phyloP scores from a whole-genome alignment of 2,888 invertebrate species.

The Synanthedon vespiformis region DNA sequence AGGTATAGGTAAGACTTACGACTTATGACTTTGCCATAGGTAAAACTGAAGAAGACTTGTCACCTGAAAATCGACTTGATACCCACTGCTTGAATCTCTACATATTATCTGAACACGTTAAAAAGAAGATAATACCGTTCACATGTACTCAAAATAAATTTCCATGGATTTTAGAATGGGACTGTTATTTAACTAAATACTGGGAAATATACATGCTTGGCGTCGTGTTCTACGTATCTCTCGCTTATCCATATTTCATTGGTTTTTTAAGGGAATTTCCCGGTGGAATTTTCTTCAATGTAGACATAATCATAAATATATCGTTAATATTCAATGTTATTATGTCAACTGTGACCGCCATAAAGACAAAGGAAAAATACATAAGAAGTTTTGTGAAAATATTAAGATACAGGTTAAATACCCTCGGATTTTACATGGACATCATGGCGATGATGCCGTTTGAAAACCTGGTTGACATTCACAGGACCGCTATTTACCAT shows the following conservation, averaged over 20 bases:
- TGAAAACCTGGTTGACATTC: conserved; percentile 57
- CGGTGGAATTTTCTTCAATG: conserved; percentile 37
- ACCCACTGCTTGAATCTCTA: conserved; percentile 54
- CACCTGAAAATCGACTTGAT: conserved; percentile 42
- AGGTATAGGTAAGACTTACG: not conserved
- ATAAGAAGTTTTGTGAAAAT: conserved; percentile 43
- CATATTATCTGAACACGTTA: conserved; percentile 55
- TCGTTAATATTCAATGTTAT: conserved; percentile 51
- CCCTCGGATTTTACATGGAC: conserved; percentile 63
- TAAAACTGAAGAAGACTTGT: conserved; percentile 33
- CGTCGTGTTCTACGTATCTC: conserved; percentile 47
- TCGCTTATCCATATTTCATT: conserved; percentile 61
- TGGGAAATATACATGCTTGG: conserved; percentile 60
- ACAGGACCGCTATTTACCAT: conserved; percentile 34
- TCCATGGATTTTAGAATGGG: conserved; percentile 60
- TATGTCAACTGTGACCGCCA: conserved; percentile 53
- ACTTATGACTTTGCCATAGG: conserved; percentile 20
- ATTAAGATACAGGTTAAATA: conserved; percentile 48
- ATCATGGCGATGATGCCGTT: conserved; percentile 58
- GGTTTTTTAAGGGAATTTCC: conserved; percentile 51
- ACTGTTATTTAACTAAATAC: conserved; percentile 50
- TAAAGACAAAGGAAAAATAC: conserved; percentile 53
- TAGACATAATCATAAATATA: conserved; percentile 46
- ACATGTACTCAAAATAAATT: conserved; percentile 47
- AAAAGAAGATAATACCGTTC: conserved; percentile 40